phyloP scores from a whole-genome alignment of 2,113 vertebrate species.

The Edolisoma coerulescens region DNA sequence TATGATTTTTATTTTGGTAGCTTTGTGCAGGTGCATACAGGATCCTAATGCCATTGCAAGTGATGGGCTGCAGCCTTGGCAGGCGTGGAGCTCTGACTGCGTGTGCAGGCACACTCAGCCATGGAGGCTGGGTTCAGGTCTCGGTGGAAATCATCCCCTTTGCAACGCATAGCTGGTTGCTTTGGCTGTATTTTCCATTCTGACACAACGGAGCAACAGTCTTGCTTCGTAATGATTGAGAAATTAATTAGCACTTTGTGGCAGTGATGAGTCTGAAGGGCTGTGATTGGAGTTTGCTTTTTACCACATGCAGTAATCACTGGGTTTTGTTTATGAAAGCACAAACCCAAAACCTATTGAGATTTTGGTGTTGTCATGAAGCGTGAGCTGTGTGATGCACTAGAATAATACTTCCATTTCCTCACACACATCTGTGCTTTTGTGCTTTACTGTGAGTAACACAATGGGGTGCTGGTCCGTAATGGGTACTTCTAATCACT shows the following conservation, averaged over 20 bases:
- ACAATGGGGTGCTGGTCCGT: background rate
- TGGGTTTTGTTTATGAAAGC: constrained; percentile 28
- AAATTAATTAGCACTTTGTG: constrained; percentile 28
- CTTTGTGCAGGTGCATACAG: background rate
- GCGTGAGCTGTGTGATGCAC: background rate
- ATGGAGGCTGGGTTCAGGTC: background rate
- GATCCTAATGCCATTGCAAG: background rate
- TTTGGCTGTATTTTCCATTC: background rate
- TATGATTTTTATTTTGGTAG: background rate
- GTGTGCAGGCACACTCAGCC: background rate
- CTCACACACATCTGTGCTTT: constrained; percentile 21
- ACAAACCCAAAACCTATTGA: background rate
- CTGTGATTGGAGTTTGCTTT: constrained; percentile 2
- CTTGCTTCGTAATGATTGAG: background rate
- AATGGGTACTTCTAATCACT: background rate
- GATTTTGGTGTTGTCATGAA: constrained; percentile 34
- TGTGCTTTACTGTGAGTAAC: constrained; percentile 18
- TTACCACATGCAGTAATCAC: constrained; percentile 1
- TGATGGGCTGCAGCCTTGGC: background rate
- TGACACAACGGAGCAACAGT: background rate
- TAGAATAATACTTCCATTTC: constrained; percentile 11
- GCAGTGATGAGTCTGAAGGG: background rate
- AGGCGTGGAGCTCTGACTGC: background rate
- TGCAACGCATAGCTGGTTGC: background rate
- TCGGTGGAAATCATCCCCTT: background rate